These are phyloP conservation scores for Ammodytes dubius DNA, from an alignment of 2,113 vertebrate species.

Conservation along the genomic window DNA sequence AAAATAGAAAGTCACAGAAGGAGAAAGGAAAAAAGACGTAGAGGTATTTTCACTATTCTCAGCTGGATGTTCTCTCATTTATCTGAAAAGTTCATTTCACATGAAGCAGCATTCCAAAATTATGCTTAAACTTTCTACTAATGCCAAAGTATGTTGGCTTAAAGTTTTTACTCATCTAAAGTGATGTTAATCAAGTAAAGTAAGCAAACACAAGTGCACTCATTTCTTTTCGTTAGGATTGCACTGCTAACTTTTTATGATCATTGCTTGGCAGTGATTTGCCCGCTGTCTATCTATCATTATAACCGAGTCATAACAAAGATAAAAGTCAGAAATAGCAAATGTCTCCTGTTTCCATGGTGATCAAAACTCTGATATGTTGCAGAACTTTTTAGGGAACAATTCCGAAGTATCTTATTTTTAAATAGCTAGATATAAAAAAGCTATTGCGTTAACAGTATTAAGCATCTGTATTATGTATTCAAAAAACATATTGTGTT, in stretches of 20 bases:
- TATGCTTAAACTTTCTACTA: background rate
- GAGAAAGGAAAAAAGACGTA: background rate
- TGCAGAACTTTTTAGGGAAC: constrained; percentile 15
- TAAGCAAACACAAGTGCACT: background rate
- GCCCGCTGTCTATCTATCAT: background rate
- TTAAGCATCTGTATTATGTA: constrained; percentile 1
- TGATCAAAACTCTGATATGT: constrained; percentile 24
- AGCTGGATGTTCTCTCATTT: background rate
- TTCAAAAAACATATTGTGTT: constrained; percentile 8
- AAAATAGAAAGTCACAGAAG: background rate
- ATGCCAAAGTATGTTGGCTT: background rate
- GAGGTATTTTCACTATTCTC: background rate
- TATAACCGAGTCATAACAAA: constrained; percentile 30
- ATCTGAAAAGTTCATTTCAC: background rate
- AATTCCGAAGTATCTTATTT: constrained; percentile 7
- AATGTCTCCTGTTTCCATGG: constrained; percentile 17
- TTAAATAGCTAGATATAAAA: background rate
- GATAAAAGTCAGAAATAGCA: background rate
- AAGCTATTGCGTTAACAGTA: background rate
- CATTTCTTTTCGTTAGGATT: background rate
- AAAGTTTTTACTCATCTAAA: background rate
- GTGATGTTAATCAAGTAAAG: constrained; percentile 31
- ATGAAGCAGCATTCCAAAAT: background rate
- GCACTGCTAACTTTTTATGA: background rate
- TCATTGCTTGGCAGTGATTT: background rate